Percentiles rank a stretch among this genome's conserved stretches.
Evolutionary conservation across 2,113 vertebrate genomes (phyloP).

Genomic region (Uropsilus gracilis): DNA sequence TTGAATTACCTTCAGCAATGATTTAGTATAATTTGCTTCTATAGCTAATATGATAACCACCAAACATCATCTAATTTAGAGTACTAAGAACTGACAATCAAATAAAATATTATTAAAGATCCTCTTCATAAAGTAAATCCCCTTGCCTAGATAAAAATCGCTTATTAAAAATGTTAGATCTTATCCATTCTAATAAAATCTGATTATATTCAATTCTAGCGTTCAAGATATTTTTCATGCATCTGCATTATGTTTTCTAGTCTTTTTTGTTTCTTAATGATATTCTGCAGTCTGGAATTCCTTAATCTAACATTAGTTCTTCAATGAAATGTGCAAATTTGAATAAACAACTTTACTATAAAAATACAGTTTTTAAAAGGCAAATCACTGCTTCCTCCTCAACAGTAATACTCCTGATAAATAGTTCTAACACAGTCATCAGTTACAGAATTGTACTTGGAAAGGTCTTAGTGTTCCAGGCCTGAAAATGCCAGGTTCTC

Average conservation of each 20-base stretch:
- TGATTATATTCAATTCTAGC: not conserved
- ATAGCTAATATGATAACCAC: not conserved
- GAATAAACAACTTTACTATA: not conserved
- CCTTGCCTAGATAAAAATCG: not conserved
- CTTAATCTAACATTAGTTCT: not conserved
- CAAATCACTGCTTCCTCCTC: not conserved
- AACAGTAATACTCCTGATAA: not conserved
- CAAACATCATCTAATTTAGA: not conserved
- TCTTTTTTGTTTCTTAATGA: not conserved
- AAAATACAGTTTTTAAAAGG: not conserved
- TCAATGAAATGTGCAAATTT: not conserved
- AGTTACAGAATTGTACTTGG: not conserved
- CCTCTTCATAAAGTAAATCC: not conserved
- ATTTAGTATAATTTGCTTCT: not conserved
- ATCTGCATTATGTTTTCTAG: not conserved
- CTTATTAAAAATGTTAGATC: not conserved
- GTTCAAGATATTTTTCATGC: not conserved
- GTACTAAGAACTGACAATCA: not conserved
- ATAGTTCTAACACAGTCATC: not conserved
- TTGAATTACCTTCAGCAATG: not conserved
- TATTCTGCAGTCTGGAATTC: not conserved
- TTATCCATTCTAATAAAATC: not conserved
- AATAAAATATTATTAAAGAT: slow-evolving; percentile 16
- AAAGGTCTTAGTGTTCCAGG: not conserved
- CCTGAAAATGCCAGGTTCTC: not conserved